Percentiles rank a stretch among this genome's conserved stretches.
Evolutionary conservation across 2,888 invertebrate genomes (phyloP).

Genomic region (Patella pellucida): DNA sequence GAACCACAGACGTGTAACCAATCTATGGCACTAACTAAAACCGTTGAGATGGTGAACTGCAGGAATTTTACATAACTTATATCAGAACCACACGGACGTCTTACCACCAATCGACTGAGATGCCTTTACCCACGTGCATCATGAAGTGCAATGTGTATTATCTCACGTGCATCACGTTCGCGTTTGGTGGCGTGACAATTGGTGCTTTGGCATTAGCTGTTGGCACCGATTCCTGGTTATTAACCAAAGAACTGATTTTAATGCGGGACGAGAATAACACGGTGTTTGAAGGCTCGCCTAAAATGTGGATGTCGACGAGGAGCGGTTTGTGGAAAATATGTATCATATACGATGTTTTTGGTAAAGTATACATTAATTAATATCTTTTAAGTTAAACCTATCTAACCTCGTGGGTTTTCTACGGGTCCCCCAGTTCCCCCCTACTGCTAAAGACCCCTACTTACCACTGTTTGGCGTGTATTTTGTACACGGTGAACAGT

Average conservation of each 20-base stretch:
- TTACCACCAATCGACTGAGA: not conserved
- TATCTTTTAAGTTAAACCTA: too few species aligned
- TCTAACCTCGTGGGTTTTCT: too few species aligned
- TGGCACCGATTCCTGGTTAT: slow-evolving; percentile 38
- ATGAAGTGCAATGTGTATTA: slow-evolving; percentile 37
- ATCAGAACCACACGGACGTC: too few species aligned
- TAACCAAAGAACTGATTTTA: slow-evolving; percentile 29
- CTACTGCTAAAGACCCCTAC: too few species aligned
- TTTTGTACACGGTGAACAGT: too few species aligned
- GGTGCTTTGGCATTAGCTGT: slow-evolving; percentile 38
- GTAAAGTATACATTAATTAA: slow-evolving; percentile 4
- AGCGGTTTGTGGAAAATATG: slow-evolving; percentile 21
- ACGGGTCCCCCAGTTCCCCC: too few species aligned
- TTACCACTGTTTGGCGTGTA: too few species aligned
- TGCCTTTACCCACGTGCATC: not conserved
- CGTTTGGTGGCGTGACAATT: slow-evolving; percentile 34
- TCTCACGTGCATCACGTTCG: slow-evolving; percentile 37
- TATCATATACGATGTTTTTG: not conserved
- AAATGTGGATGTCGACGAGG: slow-evolving; percentile 21
- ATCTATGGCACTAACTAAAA: too few species aligned
- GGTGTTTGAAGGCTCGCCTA: not conserved
- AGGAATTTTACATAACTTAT: too few species aligned
- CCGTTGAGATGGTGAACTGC: too few species aligned
- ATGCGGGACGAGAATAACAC: not conserved
- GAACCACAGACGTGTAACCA: too few species aligned